Evolutionary conservation across 2,888 invertebrate species (phyloP).

Genomic region (Ischnus inquisitorius): DNA sequence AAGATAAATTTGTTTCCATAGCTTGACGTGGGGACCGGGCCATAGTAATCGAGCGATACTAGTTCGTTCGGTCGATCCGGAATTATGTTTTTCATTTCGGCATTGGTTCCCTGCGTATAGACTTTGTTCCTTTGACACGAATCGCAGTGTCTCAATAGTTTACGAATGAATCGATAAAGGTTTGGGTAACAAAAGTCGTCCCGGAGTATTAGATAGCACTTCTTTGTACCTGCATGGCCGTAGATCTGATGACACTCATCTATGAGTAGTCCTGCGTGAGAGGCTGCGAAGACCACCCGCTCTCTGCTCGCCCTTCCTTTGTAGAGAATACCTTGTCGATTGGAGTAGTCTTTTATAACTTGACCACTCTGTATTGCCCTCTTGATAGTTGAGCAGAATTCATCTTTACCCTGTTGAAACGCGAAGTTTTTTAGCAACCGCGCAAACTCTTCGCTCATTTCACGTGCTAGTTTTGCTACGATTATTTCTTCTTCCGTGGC

Average conservation of each 20-base stretch:
- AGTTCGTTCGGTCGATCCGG: not conserved
- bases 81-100: not conserved
- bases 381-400: not conserved
- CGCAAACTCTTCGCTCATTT: not conserved
- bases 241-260: not conserved
- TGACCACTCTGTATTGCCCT: not conserved
- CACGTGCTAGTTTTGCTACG: not conserved
- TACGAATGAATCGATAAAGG: not conserved
- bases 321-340: not conserved
- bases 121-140: not conserved
- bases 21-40: not conserved
- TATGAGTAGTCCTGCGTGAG: not conserved
- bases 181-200: not conserved
- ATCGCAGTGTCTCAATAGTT: not conserved
- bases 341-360: too few species aligned
- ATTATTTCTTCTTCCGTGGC: not conserved
- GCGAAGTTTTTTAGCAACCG: not conserved
- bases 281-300: not conserved
- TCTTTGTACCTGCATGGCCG: not conserved
- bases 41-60: slow-evolving; percentile 2
- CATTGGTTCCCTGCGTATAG: not conserved
- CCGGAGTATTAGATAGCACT: not conserved
- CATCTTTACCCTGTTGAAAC: not conserved
- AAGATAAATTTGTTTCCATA: not conserved
- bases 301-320: not conserved